Percentiles rank a stretch among this genome's conserved stretches.
Evolutionary conservation across 2,888 invertebrate species (phyloP).

Genomic region (Drosophila longiperda): DNA sequence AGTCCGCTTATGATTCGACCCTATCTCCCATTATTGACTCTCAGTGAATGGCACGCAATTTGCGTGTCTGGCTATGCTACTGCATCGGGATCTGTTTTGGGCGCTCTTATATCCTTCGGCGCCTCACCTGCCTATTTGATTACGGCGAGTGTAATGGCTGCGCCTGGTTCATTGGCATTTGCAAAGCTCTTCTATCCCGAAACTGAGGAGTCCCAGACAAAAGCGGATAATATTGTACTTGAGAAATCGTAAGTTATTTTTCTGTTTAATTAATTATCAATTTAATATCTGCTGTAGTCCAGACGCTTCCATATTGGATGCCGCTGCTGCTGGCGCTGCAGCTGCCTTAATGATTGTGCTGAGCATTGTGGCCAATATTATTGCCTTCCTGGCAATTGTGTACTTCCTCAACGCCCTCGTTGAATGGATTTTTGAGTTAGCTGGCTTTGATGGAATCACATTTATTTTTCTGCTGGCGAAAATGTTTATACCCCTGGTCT

Average conservation of each 20-base stretch:
- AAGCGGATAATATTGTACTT: conserved; percentile 84
- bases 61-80: conserved; percentile 97
- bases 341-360: conserved; percentile 91
- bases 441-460: conserved; percentile 23
- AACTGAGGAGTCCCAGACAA: conserved; percentile 90
- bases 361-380: conserved; percentile 89
- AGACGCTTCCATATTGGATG: conserved; percentile 93
- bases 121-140: conserved; percentile 94
- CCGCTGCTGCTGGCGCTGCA: conserved; percentile 94
- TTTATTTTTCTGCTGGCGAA: conserved; percentile 30
- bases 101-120: conserved; percentile 95
- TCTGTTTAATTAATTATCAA: neutral
- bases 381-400: conserved; percentile 54
- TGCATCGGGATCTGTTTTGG: conserved; percentile 95
- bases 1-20: conserved; percentile 94
- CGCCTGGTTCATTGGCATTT: conserved; percentile 95
- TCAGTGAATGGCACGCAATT: conserved; percentile 95
- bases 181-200: conserved; percentile 97
- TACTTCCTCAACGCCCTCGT: conserved; percentile 45
- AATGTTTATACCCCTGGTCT: conserved; percentile 42
- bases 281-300: conserved; percentile 86
- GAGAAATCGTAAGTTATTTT: conserved; percentile 86
- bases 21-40: conserved; percentile 90
- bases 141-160: conserved; percentile 97
- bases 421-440: conserved; percentile 50